These are phyloP conservation scores for Pseudomyrmex flavicornis DNA, from an alignment of 1,140 invertebrate species.

Conservation along the genomic window DNA sequence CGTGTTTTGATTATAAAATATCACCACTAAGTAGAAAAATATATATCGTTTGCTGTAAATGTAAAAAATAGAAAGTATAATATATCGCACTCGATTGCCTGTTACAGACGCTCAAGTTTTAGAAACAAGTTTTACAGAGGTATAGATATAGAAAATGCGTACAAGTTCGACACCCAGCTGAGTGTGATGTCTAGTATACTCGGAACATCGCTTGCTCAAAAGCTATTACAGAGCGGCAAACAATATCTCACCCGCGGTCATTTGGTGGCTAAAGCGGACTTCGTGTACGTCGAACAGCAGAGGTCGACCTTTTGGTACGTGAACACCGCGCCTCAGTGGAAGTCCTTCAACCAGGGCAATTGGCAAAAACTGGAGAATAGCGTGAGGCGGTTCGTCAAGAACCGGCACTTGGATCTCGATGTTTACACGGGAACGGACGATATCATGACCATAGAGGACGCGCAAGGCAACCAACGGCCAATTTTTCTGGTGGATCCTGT, in stretches of 20 bases:
- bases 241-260: slow-evolving; percentile 82
- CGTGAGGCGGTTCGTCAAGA: slow-evolving; percentile 71
- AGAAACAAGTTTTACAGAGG: slow-evolving; percentile 71
- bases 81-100: not conserved
- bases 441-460: slow-evolving; percentile 83
- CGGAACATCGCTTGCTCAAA: slow-evolving; percentile 70
- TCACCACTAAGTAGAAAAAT: not conserved
- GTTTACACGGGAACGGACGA: slow-evolving; percentile 87
- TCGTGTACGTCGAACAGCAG: slow-evolving; percentile 81
- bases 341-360: slow-evolving; percentile 86
- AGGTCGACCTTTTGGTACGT: slow-evolving; percentile 85
- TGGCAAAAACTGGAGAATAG: slow-evolving; percentile 81
- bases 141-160: slow-evolving; percentile 72
- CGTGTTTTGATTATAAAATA: not conserved
- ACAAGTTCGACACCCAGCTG: slow-evolving; percentile 72
- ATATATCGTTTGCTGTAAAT: not conserved
- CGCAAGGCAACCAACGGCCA: slow-evolving; percentile 78
- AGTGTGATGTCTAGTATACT: slow-evolving; percentile 73
- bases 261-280: slow-evolving; percentile 83
- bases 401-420: slow-evolving; percentile 76
- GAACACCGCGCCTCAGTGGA: slow-evolving; percentile 87
- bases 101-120: slow-evolving; percentile 69
- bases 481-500: slow-evolving; percentile 82
- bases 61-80: not conserved
- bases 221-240: slow-evolving; percentile 72